Percentiles rank a stretch among this genome's conserved stretches.
Conservation (phyloP, 2,888 invertebrate species). For the Chloroclysta siterata region DNA sequence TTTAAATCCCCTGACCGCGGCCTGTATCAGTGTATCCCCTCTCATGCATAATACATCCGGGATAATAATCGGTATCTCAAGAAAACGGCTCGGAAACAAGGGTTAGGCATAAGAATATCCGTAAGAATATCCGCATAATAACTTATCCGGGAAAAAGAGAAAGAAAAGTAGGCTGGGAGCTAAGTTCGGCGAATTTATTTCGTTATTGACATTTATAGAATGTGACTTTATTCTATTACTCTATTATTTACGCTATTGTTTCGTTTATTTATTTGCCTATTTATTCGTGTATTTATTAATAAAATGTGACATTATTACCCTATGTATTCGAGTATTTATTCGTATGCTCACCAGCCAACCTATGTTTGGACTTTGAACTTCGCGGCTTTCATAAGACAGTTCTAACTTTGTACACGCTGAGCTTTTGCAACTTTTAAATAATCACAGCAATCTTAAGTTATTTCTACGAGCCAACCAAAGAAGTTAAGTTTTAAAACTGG, state of each 20-base stretch:
- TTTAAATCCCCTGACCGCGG: constrained; percentile 41
- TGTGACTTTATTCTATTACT: neutral
- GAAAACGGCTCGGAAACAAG: constrained; percentile 42
- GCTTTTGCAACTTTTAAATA: too few species aligned
- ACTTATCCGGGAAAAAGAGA: constrained; percentile 13
- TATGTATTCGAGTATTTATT: too few species aligned
- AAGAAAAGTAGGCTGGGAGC: constrained; percentile 8
- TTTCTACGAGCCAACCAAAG: neutral
- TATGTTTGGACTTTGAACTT: too few species aligned
- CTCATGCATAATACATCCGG: constrained; percentile 65
- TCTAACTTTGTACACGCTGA: too few species aligned
- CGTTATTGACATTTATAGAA: neutral
- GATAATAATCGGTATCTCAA: constrained; percentile 45
- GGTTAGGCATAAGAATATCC: constrained; percentile 44
- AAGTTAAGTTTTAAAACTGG: too few species aligned
- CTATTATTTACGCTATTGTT: neutral
- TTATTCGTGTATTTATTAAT: too few species aligned
- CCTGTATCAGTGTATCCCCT: constrained; percentile 44
- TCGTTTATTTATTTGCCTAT: too few species aligned
- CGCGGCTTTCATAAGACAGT: too few species aligned
- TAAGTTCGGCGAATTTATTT: neutral
- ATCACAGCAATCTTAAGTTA: too few species aligned
- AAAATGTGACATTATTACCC: too few species aligned
- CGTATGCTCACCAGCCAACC: too few species aligned
- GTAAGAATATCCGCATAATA: constrained; percentile 40